Conservation (phyloP, 2,797 vertebrate genomes). For the Lemur catta region DNA sequence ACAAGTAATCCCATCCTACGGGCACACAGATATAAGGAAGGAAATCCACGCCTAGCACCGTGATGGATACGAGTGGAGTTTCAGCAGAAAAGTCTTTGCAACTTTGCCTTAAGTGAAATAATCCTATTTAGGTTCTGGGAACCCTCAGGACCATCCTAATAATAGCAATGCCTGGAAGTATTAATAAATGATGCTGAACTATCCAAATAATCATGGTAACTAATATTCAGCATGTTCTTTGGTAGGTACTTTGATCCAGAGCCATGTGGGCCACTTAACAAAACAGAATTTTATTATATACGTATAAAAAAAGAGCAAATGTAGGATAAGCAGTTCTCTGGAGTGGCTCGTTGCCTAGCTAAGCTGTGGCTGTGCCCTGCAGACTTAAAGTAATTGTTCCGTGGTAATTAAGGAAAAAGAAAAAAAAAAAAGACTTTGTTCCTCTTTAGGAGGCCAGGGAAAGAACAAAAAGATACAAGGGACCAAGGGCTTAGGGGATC, state of each 20-base stretch:
- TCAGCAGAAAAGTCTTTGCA: conserved; percentile 12
- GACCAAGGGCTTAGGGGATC: neutral
- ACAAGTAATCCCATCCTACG: neutral
- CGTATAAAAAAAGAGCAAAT: neutral
- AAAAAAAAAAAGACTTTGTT: neutral
- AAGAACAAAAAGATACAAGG: conserved; percentile 26
- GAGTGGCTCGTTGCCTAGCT: neutral
- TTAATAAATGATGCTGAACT: conserved; percentile 49
- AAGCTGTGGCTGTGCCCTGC: neutral
- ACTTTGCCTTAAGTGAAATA: neutral
- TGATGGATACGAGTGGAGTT: neutral
- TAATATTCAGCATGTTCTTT: conserved; percentile 22
- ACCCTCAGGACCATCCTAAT: neutral
- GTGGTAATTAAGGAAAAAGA: neutral
- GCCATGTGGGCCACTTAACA: neutral
- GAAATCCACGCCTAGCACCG: neutral
- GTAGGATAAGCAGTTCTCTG: conserved; percentile 6
- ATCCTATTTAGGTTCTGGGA: neutral
- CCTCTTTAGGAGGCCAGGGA: conserved; percentile 8
- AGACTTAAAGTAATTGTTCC: conserved; percentile 21
- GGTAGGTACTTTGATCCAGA: neutral
- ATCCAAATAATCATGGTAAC: conserved; percentile 38
- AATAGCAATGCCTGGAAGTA: conserved; percentile 28
- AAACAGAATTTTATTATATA: neutral
- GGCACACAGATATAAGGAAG: neutral